Base-by-base conservation (phyloP, 2,888 invertebrate species). In the Diabrotica balteata region DNA sequence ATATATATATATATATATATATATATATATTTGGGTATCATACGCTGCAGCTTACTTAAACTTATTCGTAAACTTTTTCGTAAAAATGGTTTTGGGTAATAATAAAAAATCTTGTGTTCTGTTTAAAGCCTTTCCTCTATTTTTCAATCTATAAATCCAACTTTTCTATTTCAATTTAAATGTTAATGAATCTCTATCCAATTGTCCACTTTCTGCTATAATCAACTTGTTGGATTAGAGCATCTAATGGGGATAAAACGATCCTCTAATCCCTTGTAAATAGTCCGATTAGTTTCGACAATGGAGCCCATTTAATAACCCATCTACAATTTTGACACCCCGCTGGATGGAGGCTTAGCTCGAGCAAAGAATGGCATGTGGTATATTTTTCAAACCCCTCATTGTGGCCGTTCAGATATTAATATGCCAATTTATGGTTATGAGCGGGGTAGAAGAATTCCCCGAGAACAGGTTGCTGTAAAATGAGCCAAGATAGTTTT, bases 271-370 rank as follows among this genome's bases (percentile, higher is more conserved):
- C 71, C 73, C 55, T 53, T 61, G 66, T 73, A 70, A 73, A 71
- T 71, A 68, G 67, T 49, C 66, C 70, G 71, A 73, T 73, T 73
- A 73, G 57, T 59, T 65, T 45, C 32, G 54, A 71, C 69, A 70
- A 70, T 69, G 52, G 68, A 57, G 45, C 63, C 67, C 70, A 68
- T 73, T 73, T 71, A 71, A 73, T 72, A 72, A 71, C 69, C 68
- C 69, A 59, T 66, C 67, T 67, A 62, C 71, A 64, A 66, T 71
- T 71, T 70, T 70, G 73, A 71, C 73, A 71, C 73, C 73, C 70
- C 68, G 67, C 63, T 50, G 69, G 66, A 70, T 68, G 50, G 57
- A 46, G 64, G 58, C 52, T 64, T 58, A 64, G 42, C 55, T 11
- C n/a, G 50, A 61, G 67, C 66, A 60, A 59, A 58, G 67, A 69